Percentiles rank a stretch among this genome's conserved stretches.
These are phyloP conservation scores for Leuciscus idus DNA, from an alignment of 2,113 vertebrate genomes.

Conservation along the genomic window DNA sequence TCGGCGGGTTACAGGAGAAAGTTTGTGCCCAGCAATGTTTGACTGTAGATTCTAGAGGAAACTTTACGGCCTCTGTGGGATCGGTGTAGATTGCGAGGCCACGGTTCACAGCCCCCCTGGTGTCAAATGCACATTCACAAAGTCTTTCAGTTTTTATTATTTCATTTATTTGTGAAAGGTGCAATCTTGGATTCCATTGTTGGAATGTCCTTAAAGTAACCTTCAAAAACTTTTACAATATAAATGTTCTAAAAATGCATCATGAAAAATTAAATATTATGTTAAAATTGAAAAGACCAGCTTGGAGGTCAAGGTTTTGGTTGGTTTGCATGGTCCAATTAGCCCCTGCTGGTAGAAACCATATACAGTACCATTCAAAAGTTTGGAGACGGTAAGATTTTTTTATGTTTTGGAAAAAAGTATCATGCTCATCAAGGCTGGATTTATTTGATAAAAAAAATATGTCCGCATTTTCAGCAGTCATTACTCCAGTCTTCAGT, in stretches of 20 bases:
- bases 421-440: too few relatives aligned
- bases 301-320: too few relatives aligned
- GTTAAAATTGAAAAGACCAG: background rate
- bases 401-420: too few relatives aligned
- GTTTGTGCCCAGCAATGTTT: constrained; percentile 48
- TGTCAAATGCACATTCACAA: constrained; percentile 31
- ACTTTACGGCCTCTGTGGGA: constrained; percentile 64
- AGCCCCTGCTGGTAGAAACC: background rate
- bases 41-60: constrained; percentile 56
- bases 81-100: constrained; percentile 24
- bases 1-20: constrained; percentile 70
- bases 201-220: constrained; percentile 6
- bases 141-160: constrained; percentile 5
- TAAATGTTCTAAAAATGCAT: background rate
- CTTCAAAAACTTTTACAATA: background rate
- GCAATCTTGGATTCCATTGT: constrained; percentile 10
- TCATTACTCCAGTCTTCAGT: too few relatives aligned
- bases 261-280: background rate
- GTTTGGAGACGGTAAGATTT: too few relatives aligned
- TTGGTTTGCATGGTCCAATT: background rate
- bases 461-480: too few relatives aligned
- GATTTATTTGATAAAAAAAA: too few relatives aligned
- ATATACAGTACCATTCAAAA: background rate
- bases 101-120: constrained; percentile 3
- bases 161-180: constrained; percentile 15